These are phyloP conservation scores for Drosophila multiciliata DNA, from an alignment of 2,888 invertebrate species.

Conservation along the genomic window DNA sequence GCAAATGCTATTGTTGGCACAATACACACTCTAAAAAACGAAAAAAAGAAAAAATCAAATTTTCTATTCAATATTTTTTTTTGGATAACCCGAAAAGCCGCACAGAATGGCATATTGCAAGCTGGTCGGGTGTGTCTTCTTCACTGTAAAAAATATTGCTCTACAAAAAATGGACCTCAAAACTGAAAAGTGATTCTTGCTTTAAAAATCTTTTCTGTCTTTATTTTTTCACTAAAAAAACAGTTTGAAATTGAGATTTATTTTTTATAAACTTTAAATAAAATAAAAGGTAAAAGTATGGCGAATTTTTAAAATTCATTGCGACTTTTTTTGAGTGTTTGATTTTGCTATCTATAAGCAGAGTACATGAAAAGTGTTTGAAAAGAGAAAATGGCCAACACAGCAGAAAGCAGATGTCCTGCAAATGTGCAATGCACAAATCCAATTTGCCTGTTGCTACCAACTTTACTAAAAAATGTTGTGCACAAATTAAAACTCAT, in stretches of 20 bases:
- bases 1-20: conserved; percentile 52
- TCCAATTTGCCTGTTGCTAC: conserved; percentile 62
- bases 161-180: no score
- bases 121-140: neutral
- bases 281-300: neutral
- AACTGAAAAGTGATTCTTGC: neutral
- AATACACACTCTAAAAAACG: conserved; percentile 27
- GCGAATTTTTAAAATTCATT: neutral
- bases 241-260: no score
- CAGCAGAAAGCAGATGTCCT: conserved; percentile 18
- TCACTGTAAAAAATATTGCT: neutral
- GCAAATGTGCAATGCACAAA: conserved; percentile 38
- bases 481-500: conserved; percentile 50
- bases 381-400: conserved; percentile 1
- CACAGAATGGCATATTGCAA: conserved; percentile 15
- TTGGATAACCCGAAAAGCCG: conserved; percentile 18
- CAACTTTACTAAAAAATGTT: conserved; percentile 32
- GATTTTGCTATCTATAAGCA: neutral
- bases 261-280: no score
- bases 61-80: conserved; percentile 64
- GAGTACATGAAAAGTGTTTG: conserved; percentile 14
- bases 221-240: no score
- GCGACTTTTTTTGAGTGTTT: neutral
- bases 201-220: neutral
- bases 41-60: conserved; percentile 52